A percentile compares a stretch with the other conserved stretches of the same genome.
Evolutionary conservation across 2,113 vertebrate genomes (phyloP).

Genomic region (Coreoperca whiteheadi): DNA sequence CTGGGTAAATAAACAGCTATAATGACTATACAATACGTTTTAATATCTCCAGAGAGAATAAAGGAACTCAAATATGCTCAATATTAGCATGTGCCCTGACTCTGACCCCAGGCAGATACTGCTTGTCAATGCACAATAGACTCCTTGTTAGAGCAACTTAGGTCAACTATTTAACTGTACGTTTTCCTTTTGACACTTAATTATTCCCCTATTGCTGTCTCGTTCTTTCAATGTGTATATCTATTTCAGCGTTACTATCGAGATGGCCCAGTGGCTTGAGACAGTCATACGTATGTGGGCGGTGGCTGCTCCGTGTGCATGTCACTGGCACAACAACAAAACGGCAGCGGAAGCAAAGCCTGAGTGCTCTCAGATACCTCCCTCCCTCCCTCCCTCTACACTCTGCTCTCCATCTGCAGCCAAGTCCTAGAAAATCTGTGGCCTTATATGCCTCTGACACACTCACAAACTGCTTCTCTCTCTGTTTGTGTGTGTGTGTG

Average conservation of each 20-base stretch:
- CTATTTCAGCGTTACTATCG: background rate
- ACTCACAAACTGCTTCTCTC: conserved; percentile 30
- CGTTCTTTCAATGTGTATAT: conserved; percentile 24
- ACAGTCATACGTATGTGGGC: conserved; percentile 28
- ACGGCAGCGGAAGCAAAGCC: conserved; percentile 27
- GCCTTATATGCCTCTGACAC: conserved; percentile 36
- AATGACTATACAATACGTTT: conserved; percentile 21
- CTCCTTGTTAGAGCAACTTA: conserved; percentile 17
- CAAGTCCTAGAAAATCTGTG: conserved; percentile 27
- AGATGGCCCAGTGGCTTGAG: conserved; percentile 16
- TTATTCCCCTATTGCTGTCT: background rate
- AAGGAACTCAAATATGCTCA: background rate
- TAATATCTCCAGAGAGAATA: conserved; percentile 11
- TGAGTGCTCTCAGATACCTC: conserved; percentile 8
- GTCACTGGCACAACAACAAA: conserved; percentile 38
- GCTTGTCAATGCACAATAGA: conserved; percentile 20
- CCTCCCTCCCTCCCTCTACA: background rate
- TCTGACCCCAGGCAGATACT: conserved; percentile 5
- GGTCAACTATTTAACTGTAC: conserved; percentile 7
- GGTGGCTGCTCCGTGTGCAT: conserved; percentile 18
- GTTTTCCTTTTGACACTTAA: background rate
- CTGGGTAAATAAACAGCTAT: conserved; percentile 47
- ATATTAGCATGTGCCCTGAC: background rate
- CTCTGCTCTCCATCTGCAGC: conserved; percentile 28
- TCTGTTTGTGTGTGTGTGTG: too few relatives aligned